phyloP scores from a whole-genome alignment of 1,140 invertebrate species.

The Diorhabda carinulata region DNA sequence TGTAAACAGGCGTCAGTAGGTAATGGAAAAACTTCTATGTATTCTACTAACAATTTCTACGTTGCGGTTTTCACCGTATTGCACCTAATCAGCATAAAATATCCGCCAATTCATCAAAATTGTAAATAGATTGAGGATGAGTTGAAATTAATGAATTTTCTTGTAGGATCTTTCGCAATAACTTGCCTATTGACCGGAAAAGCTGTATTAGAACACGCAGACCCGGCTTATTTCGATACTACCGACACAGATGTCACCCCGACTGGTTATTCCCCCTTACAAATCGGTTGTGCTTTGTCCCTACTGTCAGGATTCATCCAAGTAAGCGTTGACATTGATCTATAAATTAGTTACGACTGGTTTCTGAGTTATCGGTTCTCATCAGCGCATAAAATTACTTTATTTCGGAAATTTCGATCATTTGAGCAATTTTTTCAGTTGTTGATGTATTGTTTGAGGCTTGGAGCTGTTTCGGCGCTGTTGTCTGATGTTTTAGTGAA shows the following conservation, averaged over 20 bases:
- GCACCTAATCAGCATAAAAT: too few relatives aligned
- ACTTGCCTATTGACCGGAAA: constrained; percentile 65
- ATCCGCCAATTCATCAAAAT: too few relatives aligned
- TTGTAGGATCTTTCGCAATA: constrained; percentile 62
- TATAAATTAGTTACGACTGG: too few relatives aligned
- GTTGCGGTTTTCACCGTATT: too few relatives aligned
- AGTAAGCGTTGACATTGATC: constrained; percentile 45
- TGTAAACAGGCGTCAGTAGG: constrained; percentile 77
- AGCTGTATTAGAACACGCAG: constrained; percentile 51
- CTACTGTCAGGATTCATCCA: constrained; percentile 59
- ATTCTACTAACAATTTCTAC: too few relatives aligned
- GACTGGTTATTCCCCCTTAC: constrained; percentile 49
- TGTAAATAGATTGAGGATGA: too few relatives aligned
- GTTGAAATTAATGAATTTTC: not conserved
- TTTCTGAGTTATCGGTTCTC: too few relatives aligned
- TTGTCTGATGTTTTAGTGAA: constrained; percentile 86
- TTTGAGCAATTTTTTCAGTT: constrained; percentile 53
- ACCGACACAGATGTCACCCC: not conserved
- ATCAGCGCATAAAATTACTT: too few relatives aligned
- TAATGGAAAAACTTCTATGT: constrained; percentile 36
- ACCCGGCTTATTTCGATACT: constrained; percentile 31
- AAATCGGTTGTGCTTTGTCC: constrained; percentile 57
- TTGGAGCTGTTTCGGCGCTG: constrained; percentile 79
- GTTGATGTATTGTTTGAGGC: constrained; percentile 71
- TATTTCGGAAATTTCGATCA: too few relatives aligned